A percentile compares a stretch with the other conserved stretches of the same genome.
Conservation (phyloP, 1,140 invertebrate genomes). For the Drosophila prosaltans region DNA sequence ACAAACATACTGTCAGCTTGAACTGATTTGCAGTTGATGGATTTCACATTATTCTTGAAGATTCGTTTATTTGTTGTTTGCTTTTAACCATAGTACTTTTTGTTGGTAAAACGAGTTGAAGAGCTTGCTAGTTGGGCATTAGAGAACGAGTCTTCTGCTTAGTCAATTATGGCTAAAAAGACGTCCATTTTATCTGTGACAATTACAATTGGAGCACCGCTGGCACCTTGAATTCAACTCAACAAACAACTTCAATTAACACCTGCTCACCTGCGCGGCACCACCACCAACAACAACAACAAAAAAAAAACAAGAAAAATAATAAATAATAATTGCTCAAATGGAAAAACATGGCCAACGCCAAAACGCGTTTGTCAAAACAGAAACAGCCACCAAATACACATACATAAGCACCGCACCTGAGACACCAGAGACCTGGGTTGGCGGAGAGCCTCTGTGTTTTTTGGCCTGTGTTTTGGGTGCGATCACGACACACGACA, state of each 20-base stretch:
- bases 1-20: constrained; percentile 76
- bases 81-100: constrained; percentile 33
- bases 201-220: constrained; percentile 25
- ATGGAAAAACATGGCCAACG: constrained; percentile 73
- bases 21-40: constrained; percentile 69
- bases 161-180: constrained; percentile 7
- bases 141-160: neutral
- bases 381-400: constrained; percentile 31
- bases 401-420: constrained; percentile 25
- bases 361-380: constrained; percentile 53
- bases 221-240: constrained; percentile 34
- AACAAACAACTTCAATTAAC: constrained; percentile 52
- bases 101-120: constrained; percentile 38
- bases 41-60: constrained; percentile 64
- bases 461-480: constrained; percentile 41
- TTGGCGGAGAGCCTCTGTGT: constrained; percentile 38
- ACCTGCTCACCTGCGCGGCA: constrained; percentile 59
- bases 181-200: constrained; percentile 19
- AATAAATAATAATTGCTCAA: constrained; percentile 76
- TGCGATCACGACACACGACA: constrained; percentile 70
- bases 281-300: constrained; percentile 2
- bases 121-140: neutral
- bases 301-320: constrained; percentile 56
- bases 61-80: constrained; percentile 27
- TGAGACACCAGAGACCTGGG: constrained; percentile 29